These are phyloP conservation scores for Mythimna albipuncta DNA, from an alignment of 2,888 invertebrate genomes.

Conservation along the genomic window DNA sequence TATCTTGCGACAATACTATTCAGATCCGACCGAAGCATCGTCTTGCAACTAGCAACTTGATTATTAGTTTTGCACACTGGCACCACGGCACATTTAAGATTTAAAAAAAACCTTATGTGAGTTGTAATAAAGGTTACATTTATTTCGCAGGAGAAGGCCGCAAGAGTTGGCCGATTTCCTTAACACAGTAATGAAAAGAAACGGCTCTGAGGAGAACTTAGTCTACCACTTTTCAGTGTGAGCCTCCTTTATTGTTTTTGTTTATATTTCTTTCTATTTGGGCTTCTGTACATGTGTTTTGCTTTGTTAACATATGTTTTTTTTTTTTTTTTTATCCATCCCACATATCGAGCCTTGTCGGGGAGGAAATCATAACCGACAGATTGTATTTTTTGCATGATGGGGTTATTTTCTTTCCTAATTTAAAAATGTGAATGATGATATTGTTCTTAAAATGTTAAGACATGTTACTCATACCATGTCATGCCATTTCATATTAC, in stretches of 20 bases:
- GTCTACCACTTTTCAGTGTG: slow-evolving; percentile 91
- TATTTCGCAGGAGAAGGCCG: slow-evolving; percentile 90
- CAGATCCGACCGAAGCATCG: slow-evolving; percentile 16
- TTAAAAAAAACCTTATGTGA: slow-evolving; percentile 22
- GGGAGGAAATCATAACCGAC: too few relatives aligned
- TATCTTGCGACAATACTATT: neutral
- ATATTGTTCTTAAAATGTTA: too few relatives aligned
- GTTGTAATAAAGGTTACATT: slow-evolving; percentile 71
- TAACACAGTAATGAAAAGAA: slow-evolving; percentile 86
- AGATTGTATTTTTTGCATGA: too few relatives aligned
- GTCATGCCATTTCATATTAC: too few relatives aligned
- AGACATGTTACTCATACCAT: too few relatives aligned
- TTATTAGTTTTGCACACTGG: slow-evolving; percentile 24
- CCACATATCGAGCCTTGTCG: too few relatives aligned
- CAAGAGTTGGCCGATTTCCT: slow-evolving; percentile 89
- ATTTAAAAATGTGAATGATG: too few relatives aligned
- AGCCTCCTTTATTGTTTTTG: slow-evolving; percentile 83
- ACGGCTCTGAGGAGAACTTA: slow-evolving; percentile 87
- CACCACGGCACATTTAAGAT: slow-evolving; percentile 26
- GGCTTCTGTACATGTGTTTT: slow-evolving; percentile 67
- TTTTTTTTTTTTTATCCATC: slow-evolving; percentile 5
- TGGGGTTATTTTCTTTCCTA: too few relatives aligned
- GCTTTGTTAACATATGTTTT: slow-evolving; percentile 26
- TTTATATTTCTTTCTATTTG: slow-evolving; percentile 71
- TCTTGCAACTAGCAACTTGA: slow-evolving; percentile 16